A percentile compares a stretch with the other conserved stretches of the same genome.
These are phyloP conservation scores for Amblyornis subalaris DNA, from an alignment of 2,113 vertebrate species.

Conservation along the genomic window DNA sequence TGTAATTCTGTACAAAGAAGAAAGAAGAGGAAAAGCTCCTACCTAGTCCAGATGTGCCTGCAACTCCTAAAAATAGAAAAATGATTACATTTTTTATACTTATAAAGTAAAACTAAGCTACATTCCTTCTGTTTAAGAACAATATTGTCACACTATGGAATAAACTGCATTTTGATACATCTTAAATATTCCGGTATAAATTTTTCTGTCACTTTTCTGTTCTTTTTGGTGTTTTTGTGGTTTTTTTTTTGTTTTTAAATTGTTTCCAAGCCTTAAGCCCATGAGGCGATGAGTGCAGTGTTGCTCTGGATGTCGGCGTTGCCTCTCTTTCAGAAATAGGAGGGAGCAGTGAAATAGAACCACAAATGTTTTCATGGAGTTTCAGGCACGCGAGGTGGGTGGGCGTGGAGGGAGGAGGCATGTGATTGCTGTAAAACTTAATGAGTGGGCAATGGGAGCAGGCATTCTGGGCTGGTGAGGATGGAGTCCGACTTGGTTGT, in stretches of 20 bases:
- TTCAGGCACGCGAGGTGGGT: accelerated
- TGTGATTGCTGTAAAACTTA: neutral
- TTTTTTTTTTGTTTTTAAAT: neutral
- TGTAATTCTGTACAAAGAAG: neutral
- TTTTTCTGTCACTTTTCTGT: neutral
- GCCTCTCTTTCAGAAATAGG: neutral
- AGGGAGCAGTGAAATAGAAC: neutral
- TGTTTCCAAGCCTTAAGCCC: neutral
- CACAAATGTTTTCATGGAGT: accelerated
- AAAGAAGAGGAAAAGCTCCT: neutral
- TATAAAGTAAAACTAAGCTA: neutral
- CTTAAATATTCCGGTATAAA: accelerated
- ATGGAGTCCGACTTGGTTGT: neutral
- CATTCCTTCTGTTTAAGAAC: neutral
- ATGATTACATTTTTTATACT: neutral
- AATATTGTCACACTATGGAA: neutral
- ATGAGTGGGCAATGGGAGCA: neutral
- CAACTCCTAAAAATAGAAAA: neutral
- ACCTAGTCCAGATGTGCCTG: too few species aligned
- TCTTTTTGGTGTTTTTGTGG: neutral
- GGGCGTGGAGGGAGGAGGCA: neutral
- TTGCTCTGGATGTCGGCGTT: neutral
- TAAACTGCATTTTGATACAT: neutral
- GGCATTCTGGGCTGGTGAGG: neutral
- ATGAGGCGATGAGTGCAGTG: accelerated